Conservation (phyloP, 2,113 vertebrate genomes). For the Emydura subglobosa region DNA sequence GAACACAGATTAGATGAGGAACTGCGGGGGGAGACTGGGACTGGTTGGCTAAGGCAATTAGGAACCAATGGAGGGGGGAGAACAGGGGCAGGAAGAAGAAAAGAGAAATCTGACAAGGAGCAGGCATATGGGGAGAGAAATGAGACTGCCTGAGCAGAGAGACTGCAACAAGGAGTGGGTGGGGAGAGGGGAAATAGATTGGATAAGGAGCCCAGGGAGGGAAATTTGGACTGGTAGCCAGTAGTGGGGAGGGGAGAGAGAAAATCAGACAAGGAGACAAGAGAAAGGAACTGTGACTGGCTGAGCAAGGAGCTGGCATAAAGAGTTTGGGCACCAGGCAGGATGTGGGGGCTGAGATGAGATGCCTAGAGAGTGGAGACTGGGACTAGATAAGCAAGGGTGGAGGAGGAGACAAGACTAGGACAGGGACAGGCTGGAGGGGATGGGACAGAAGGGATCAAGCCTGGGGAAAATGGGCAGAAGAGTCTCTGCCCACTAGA, state of each 20-base stretch:
- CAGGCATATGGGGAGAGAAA: neutral
- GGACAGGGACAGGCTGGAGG: neutral
- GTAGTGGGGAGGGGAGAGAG: neutral
- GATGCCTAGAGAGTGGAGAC: too few species aligned
- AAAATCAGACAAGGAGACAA: neutral
- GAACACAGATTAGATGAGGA: neutral
- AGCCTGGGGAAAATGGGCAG: neutral
- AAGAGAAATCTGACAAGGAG: neutral
- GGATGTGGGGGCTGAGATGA: too few species aligned
- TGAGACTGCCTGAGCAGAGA: neutral
- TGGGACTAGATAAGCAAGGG: too few species aligned
- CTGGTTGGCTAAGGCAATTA: neutral
- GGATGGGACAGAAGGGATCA: neutral
- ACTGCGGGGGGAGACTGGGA: accelerated
- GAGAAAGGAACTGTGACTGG: neutral
- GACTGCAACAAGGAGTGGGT: neutral
- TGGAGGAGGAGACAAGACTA: neutral
- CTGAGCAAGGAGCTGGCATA: too few species aligned
- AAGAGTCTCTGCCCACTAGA: too few species aligned
- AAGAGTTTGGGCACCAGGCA: too few species aligned
- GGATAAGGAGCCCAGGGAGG: neutral
- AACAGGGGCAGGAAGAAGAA: neutral
- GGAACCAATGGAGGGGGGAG: neutral
- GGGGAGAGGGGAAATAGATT: neutral
- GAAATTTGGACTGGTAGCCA: accelerated